Evolutionary conservation across 1,140 invertebrate species (phyloP).

Genomic region (Drosophila subobscura): DNA sequence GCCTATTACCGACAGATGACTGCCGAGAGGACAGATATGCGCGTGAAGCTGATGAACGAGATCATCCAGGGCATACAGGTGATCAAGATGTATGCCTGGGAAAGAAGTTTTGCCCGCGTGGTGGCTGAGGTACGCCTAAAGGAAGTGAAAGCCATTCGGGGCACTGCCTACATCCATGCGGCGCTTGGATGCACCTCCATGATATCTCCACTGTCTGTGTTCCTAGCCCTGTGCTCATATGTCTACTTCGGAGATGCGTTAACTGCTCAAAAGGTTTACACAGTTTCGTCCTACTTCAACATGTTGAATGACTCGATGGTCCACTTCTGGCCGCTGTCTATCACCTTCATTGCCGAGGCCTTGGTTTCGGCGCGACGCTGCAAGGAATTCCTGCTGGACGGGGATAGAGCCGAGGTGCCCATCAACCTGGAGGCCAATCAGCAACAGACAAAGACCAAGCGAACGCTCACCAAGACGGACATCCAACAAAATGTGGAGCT

Average conservation of each 20-base stretch:
- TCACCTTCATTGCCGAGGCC: constrained; percentile 85
- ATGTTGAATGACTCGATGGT: constrained; percentile 89
- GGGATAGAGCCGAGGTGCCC: constrained; percentile 63
- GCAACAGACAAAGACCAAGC: constrained; percentile 46
- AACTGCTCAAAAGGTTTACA: constrained; percentile 90
- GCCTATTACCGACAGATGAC: constrained; percentile 85
- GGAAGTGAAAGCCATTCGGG: constrained; percentile 87
- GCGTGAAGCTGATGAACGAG: constrained; percentile 94
- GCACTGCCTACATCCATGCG: constrained; percentile 76
- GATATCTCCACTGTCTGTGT: constrained; percentile 90
- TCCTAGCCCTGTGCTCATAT: constrained; percentile 91
- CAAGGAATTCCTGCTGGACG: constrained; percentile 85
- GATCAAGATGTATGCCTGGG: constrained; percentile 97
- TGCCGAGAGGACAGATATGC: constrained; percentile 88
- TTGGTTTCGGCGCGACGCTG: constrained; percentile 88
- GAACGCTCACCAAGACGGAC: constrained; percentile 39
- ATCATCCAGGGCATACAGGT: constrained; percentile 91
- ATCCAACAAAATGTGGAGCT: constrained; percentile 57
- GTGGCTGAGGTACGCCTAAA: constrained; percentile 85
- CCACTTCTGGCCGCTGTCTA: constrained; percentile 89
- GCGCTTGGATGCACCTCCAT: constrained; percentile 84
- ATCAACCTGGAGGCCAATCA: constrained; percentile 44
- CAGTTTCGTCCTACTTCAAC: constrained; percentile 90
- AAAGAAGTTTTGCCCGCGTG: constrained; percentile 90
- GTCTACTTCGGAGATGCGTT: constrained; percentile 87